Evolutionary conservation across 2,113 vertebrate species (phyloP).

Genomic region (Phylloscopus trochilus): DNA sequence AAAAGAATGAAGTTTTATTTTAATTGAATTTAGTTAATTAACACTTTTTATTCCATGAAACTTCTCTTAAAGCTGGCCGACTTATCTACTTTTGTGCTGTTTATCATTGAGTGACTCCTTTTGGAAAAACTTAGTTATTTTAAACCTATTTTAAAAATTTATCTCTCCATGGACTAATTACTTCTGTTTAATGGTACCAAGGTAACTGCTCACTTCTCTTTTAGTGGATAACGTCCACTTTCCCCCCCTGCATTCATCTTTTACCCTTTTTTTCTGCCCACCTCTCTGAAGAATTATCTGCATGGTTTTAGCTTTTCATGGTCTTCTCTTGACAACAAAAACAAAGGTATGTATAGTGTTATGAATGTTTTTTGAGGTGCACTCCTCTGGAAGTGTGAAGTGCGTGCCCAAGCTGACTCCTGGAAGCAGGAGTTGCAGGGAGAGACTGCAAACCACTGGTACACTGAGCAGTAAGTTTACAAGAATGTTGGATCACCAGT

Average conservation of each 20-base stretch:
- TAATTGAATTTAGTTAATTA: background rate
- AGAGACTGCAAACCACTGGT: slow-evolving; percentile 36
- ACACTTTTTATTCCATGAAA: background rate
- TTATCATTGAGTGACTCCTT: background rate
- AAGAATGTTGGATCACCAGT: slow-evolving; percentile 43
- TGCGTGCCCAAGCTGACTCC: background rate
- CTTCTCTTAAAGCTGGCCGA: background rate
- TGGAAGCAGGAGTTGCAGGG: slow-evolving; percentile 24
- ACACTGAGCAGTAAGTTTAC: slow-evolving; percentile 44
- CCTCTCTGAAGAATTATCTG: background rate
- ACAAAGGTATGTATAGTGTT: background rate
- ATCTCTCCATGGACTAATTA: background rate
- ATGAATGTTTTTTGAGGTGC: background rate
- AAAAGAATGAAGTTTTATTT: background rate
- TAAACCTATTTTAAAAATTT: background rate
- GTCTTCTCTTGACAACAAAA: background rate
- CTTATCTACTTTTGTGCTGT: background rate
- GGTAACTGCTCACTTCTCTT: background rate
- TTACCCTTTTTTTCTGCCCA: background rate
- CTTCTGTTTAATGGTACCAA: background rate
- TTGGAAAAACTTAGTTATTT: background rate
- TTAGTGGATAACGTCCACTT: background rate
- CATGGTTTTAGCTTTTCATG: background rate
- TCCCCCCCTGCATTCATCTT: background rate
- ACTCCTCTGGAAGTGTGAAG: background rate